These are phyloP conservation scores for Notolepis coatsorum DNA, from an alignment of 2,797 vertebrate genomes.

Conservation along the genomic window DNA sequence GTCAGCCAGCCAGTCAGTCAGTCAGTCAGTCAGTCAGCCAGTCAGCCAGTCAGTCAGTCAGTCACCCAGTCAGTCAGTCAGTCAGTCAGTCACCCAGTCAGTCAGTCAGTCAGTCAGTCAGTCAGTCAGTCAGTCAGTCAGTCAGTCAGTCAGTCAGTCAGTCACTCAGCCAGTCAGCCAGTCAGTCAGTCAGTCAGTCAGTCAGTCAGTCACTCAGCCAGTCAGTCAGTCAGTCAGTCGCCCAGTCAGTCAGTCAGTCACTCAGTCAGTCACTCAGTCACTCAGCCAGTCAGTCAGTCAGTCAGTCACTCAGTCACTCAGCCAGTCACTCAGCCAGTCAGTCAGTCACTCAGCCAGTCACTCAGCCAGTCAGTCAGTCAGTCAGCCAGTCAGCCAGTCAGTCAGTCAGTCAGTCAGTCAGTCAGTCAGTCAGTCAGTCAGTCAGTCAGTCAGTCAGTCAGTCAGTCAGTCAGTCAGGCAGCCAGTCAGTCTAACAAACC, in stretches of 20 bases:
- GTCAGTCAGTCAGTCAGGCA: constrained; percentile 6
- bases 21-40: constrained; percentile 35
- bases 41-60: constrained; percentile 22
- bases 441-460: no score
- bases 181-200: constrained; percentile 22
- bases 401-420: constrained; percentile 22
- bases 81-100: no score
- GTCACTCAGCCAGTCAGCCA: constrained; percentile 34
- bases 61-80: constrained; percentile 32
- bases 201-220: constrained; percentile 25
- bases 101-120: constrained; percentile 16
- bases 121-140: constrained; percentile 35
- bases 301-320: constrained; percentile 28
- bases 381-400: constrained; percentile 35
- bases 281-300: constrained; percentile 18
- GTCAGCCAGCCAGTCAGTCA: constrained; percentile 16
- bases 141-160: constrained; percentile 22
- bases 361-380: constrained; percentile 15
- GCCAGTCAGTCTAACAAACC: constrained; percentile 35
- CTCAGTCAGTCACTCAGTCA: no score
- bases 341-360: no score
- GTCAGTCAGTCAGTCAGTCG: no score
- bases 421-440: constrained; percentile 25
- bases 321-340: no score
- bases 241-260: constrained; percentile 5